A percentile compares a stretch with the other conserved stretches of the same genome.
These are phyloP conservation scores for Eulithis prunata DNA, from an alignment of 2,888 invertebrate species.

Conservation along the genomic window DNA sequence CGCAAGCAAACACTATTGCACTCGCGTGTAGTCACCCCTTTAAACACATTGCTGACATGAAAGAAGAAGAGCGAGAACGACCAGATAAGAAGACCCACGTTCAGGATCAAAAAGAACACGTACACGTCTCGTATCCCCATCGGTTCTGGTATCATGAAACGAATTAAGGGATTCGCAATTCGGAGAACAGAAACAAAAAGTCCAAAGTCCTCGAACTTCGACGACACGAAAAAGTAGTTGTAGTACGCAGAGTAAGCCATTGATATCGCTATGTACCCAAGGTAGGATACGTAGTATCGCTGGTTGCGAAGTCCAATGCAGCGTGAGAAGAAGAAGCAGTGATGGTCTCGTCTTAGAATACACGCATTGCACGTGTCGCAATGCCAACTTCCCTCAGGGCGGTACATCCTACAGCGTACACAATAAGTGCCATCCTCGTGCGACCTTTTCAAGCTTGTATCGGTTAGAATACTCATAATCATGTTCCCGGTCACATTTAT, in stretches of 20 bases:
- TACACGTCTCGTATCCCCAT: constrained; percentile 54
- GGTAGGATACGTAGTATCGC: constrained; percentile 90
- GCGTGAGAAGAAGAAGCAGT: constrained; percentile 92
- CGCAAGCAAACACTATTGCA: constrained; percentile 67
- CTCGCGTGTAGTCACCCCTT: constrained; percentile 78
- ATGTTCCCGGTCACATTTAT: constrained; percentile 67
- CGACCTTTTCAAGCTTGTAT: constrained; percentile 51
- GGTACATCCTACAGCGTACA: constrained; percentile 86
- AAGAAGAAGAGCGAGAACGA: constrained; percentile 49
- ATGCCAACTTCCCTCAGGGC: constrained; percentile 93
- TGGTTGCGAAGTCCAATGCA: constrained; percentile 93
- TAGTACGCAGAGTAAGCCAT: constrained; percentile 87
- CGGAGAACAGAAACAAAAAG: constrained; percentile 48
- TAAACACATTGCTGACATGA: constrained; percentile 77
- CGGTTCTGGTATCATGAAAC: constrained; percentile 48
- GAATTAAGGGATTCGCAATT: constrained; percentile 57
- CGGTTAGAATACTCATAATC: constrained; percentile 55
- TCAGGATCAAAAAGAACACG: constrained; percentile 54
- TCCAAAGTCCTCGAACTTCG: constrained; percentile 50
- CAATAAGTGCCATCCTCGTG: constrained; percentile 84
- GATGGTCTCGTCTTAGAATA: constrained; percentile 92
- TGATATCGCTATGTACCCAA: constrained; percentile 87
- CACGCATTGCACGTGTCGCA: constrained; percentile 92
- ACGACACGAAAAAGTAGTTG: constrained; percentile 86
- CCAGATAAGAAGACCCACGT: constrained; percentile 55